phyloP scores from a whole-genome alignment of 1,140 invertebrate species.

The Achroia grisella region DNA sequence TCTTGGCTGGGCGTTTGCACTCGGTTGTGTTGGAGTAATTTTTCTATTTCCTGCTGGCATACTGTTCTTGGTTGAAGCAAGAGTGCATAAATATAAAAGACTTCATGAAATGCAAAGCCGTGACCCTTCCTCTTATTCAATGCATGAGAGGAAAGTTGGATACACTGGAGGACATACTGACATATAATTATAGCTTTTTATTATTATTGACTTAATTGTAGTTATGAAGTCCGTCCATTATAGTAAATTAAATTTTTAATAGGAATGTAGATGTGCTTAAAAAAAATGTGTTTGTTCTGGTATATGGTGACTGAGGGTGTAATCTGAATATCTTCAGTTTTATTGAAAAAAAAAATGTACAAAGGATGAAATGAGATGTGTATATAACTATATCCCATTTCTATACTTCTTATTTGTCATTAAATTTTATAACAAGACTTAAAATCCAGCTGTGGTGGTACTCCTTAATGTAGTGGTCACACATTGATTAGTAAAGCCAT shows the following conservation, averaged over 20 bases:
- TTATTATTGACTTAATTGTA: not conserved
- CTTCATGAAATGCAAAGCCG: constrained; percentile 79
- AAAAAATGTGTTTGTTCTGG: too few species aligned
- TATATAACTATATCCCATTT: too few species aligned
- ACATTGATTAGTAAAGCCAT: too few species aligned
- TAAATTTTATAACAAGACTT: too few species aligned
- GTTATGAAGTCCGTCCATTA: not conserved
- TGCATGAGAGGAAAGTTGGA: constrained; percentile 70
- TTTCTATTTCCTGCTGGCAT: constrained; percentile 82
- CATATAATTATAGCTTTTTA: constrained; percentile 50
- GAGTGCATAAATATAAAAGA: constrained; percentile 81
- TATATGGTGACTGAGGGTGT: too few species aligned
- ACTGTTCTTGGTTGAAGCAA: constrained; percentile 87
- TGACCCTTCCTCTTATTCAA: constrained; percentile 76
- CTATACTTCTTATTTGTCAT: too few species aligned
- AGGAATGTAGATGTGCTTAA: not conserved
- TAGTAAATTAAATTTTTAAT: not conserved
- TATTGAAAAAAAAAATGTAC: too few species aligned
- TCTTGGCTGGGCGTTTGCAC: constrained; percentile 94
- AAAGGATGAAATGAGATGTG: too few species aligned
- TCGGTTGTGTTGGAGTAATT: constrained; percentile 86
- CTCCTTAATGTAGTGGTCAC: too few species aligned
- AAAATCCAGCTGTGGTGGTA: too few species aligned
- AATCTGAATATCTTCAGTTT: too few species aligned
- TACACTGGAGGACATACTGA: constrained; percentile 73